These are phyloP conservation scores for Solea solea DNA, from an alignment of 2,113 vertebrate species.

Conservation along the genomic window DNA sequence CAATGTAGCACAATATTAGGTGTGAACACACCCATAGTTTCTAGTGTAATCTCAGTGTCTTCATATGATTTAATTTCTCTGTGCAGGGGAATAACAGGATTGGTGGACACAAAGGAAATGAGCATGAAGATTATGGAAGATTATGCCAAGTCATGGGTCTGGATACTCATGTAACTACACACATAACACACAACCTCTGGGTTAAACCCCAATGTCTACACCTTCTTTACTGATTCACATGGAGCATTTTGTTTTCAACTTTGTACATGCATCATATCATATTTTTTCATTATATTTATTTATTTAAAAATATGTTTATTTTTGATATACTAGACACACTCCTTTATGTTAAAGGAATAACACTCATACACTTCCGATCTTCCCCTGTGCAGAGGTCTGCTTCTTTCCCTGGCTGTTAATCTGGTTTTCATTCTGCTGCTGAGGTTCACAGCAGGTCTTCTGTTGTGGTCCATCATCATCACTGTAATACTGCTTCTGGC, in stretches of 20 bases:
- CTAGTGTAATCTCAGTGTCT: neutral
- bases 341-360: too few relatives aligned
- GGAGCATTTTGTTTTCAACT: too few relatives aligned
- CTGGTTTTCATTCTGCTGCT: slow-evolving; percentile 89
- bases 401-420: slow-evolving; percentile 86
- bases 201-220: neutral
- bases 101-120: slow-evolving; percentile 85
- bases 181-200: neutral
- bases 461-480: slow-evolving; percentile 90
- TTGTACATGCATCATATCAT: too few relatives aligned
- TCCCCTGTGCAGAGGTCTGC: slow-evolving; percentile 80
- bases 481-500: slow-evolving; percentile 86
- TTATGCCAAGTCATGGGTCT: slow-evolving; percentile 89
- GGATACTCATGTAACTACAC: slow-evolving; percentile 91
- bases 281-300: too few relatives aligned
- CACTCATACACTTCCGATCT: too few relatives aligned
- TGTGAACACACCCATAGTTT: neutral
- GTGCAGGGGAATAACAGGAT: slow-evolving; percentile 84
- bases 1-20: too few relatives aligned
- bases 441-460: slow-evolving; percentile 86
- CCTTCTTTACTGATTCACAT: too few relatives aligned
- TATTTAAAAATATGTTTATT: too few relatives aligned
- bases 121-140: slow-evolving; percentile 91
- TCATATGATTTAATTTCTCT: neutral
- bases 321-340: too few relatives aligned